Evolutionary conservation across 2,113 vertebrate genomes (phyloP), one percentile per base, ranked within the genome.

Genomic region (Ictidomys tridecemlineatus): DNA sequence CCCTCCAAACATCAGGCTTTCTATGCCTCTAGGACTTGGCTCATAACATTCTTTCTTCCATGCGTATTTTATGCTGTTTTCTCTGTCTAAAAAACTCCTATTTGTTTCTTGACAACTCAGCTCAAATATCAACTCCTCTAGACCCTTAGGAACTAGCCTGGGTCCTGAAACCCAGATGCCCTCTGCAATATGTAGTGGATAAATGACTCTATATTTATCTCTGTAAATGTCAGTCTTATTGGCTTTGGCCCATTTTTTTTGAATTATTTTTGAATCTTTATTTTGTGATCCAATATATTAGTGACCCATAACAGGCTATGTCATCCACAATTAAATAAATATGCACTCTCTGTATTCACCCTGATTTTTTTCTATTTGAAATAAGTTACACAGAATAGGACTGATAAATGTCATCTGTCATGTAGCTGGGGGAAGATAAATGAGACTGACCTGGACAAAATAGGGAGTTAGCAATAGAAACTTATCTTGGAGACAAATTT

Each of bases 201-300:
- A 89, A 91, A 74, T 42, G 69, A 96, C 78, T 96, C 86, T 67
- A 39, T 53, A 34, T 91, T 91, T 74, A 70, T 96, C 87, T 94
- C 13, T 70, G 69, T 96, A 89, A 86, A 96, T 92, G 90, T 92
- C 90, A 95, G 48, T 28, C 83, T 93, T 76, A 39, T 58, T 90
- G 65, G 84, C 74, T 87, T 96, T 56, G 39, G 32, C 42, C 87
- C 69, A 61, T 89, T 17, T 70, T 85, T 86, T 93, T 3, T 70
- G 48, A 93, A 96, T 96, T 92, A 95, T 13, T 91, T 85, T 96
- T 91, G 74, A 95, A 69, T 70, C 56, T 70, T 83, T 83, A 53
- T 74, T 95, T 91, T 93, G 94, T 95, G 79, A 95, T 93, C 53
- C 63, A 79, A 74, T 96, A 85, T 97, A 73, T 96, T 73, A 76